Percentiles rank a stretch among this genome's conserved stretches.
Evolutionary conservation across 2,113 vertebrate species (phyloP).

Genomic region (Cyprinodon brontotheroides): DNA sequence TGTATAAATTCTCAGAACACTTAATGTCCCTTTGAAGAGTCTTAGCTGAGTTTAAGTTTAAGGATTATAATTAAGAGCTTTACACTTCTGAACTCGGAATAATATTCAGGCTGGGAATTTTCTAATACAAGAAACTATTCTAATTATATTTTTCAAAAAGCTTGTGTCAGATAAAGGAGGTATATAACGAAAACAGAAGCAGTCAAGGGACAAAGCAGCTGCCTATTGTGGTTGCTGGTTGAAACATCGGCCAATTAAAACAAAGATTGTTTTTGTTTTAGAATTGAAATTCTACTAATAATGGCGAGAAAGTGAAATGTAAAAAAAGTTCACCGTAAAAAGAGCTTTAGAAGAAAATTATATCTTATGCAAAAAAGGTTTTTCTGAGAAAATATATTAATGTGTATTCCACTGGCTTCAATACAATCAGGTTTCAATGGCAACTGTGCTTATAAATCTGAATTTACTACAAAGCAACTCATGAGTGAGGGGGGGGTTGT

Average conservation of each 20-base stretch:
- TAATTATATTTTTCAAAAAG: background rate
- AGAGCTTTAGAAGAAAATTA: too few species aligned
- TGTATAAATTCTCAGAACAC: background rate
- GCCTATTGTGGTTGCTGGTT: background rate
- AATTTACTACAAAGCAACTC: too few species aligned
- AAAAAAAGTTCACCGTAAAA: too few species aligned
- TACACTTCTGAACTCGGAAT: background rate
- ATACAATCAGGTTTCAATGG: too few species aligned
- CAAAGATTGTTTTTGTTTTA: background rate
- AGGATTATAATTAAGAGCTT: background rate
- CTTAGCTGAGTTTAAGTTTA: background rate
- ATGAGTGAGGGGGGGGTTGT: too few species aligned
- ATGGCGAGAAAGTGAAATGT: too few species aligned
- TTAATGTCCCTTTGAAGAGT: background rate
- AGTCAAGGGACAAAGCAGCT: background rate
- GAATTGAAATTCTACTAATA: too few species aligned
- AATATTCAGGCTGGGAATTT: background rate
- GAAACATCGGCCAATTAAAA: background rate
- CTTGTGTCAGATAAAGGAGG: background rate
- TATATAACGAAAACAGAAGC: background rate
- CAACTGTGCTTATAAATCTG: too few species aligned
- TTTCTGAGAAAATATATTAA: too few species aligned
- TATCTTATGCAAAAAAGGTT: too few species aligned
- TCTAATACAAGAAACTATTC: background rate
- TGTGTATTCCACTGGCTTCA: too few species aligned